A percentile compares a stretch with the other conserved stretches of the same genome.
These are phyloP conservation scores for Tachyglossus aculeatus DNA, from an alignment of 2,797 vertebrate species.

Conservation along the genomic window DNA sequence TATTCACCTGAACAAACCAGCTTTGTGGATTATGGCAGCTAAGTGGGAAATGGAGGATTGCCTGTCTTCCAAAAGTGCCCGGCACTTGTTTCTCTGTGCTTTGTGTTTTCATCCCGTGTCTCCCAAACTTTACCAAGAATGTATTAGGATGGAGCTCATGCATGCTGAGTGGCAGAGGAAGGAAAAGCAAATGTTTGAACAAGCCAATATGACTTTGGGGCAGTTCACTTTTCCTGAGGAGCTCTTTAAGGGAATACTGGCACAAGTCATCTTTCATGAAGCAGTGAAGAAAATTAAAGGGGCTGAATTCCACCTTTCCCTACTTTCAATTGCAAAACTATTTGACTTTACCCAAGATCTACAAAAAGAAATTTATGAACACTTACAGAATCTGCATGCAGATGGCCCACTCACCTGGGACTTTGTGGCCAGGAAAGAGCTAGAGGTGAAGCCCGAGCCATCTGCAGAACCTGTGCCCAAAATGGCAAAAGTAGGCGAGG, in stretches of 20 bases:
- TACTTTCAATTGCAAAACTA: conserved; percentile 86
- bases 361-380: conserved; percentile 86
- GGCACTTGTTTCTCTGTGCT: conserved; percentile 93
- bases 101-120: conserved; percentile 93
- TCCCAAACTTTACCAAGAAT: conserved; percentile 94
- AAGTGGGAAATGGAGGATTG: conserved; percentile 96
- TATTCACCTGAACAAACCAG: conserved; percentile 95
- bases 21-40: conserved; percentile 96
- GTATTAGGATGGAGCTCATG: conserved; percentile 98
- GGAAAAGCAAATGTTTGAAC: conserved; percentile 85
- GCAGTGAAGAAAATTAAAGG: conserved; percentile 87
- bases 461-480: conserved; percentile 74
- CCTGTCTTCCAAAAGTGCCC: conserved; percentile 88
- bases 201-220: conserved; percentile 84
- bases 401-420: conserved; percentile 89
- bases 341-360: conserved; percentile 92
- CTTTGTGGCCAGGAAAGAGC: conserved; percentile 88
- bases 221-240: conserved; percentile 86
- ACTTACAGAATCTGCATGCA: conserved; percentile 81
- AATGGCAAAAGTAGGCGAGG: conserved; percentile 77
- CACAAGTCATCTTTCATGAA: conserved; percentile 86
- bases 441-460: conserved; percentile 70
- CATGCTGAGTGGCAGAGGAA: conserved; percentile 91
- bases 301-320: conserved; percentile 82
- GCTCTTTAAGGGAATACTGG: conserved; percentile 87